Conservation (phyloP, 2,888 invertebrate species). For the Patella pellucida region DNA sequence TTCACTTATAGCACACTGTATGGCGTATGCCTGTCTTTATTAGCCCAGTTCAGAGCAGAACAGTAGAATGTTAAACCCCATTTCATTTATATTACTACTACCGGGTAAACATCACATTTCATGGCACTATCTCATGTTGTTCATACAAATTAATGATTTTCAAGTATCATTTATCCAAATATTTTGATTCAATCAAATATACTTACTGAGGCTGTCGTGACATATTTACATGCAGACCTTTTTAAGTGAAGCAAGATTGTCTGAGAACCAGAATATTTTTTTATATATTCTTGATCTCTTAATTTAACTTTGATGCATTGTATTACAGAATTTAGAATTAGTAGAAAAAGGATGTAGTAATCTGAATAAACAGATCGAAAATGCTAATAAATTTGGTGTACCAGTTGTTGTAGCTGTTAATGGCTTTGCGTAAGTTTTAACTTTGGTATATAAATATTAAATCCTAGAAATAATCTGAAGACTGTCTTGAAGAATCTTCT, state of each 20-base stretch:
- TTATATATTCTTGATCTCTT: too few species aligned
- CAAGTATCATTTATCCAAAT: too few species aligned
- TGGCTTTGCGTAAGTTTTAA: slow-evolving; percentile 79
- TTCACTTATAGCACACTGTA: too few species aligned
- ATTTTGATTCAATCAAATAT: too few species aligned
- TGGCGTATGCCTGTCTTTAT: too few species aligned
- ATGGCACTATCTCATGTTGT: too few species aligned
- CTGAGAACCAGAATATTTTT: neutral
- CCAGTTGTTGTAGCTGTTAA: slow-evolving; percentile 97
- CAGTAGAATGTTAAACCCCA: too few species aligned
- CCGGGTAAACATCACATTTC: too few species aligned
- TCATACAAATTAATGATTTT: too few species aligned
- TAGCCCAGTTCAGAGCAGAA: too few species aligned
- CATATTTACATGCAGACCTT: neutral
- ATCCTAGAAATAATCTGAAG: neutral
- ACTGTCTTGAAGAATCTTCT: neutral
- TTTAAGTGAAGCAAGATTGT: neutral
- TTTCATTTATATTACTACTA: too few species aligned
- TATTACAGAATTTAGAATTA: slow-evolving; percentile 83
- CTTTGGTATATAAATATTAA: neutral
- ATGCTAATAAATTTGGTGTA: slow-evolving; percentile 88
- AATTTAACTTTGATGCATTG: neutral
- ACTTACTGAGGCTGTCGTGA: neutral
- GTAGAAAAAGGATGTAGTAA: slow-evolving; percentile 90
- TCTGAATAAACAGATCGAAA: slow-evolving; percentile 92